These are phyloP conservation scores for Colletes latitarsis DNA, from an alignment of 1,140 invertebrate genomes.

Conservation along the genomic window DNA sequence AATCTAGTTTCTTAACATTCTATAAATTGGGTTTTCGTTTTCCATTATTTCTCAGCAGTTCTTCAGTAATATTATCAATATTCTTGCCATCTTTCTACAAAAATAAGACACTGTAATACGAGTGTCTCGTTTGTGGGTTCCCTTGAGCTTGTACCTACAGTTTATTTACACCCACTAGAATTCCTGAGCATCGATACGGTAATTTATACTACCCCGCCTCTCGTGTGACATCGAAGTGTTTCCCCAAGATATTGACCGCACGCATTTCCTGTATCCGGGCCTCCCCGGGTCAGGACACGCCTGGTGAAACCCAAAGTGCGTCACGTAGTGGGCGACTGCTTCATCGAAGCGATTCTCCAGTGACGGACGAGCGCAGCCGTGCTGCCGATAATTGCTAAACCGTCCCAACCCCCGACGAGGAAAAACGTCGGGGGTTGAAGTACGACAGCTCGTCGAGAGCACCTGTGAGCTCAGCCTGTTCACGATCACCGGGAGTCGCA, in stretches of 20 bases:
- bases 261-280: constrained; percentile 17
- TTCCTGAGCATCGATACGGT: neutral
- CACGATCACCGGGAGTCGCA: constrained; percentile 52
- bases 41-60: too few relatives aligned
- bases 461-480: constrained; percentile 65
- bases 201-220: neutral
- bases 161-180: too few relatives aligned
- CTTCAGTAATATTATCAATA: too few relatives aligned
- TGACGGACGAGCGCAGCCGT: constrained; percentile 61
- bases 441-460: constrained; percentile 59
- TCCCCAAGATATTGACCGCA: constrained; percentile 8
- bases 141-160: too few relatives aligned
- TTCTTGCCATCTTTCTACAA: too few relatives aligned
- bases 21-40: too few relatives aligned
- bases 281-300: neutral
- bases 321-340: constrained; percentile 51
- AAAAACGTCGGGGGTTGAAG: constrained; percentile 50
- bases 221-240: neutral
- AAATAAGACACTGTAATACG: too few relatives aligned
- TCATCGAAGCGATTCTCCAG: constrained; percentile 26
- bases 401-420: constrained; percentile 34
- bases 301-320: constrained; percentile 53
- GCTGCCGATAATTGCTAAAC: constrained; percentile 62
- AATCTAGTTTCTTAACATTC: too few relatives aligned
- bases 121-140: too few relatives aligned